Percentiles rank a stretch among this genome's conserved stretches.
These are phyloP conservation scores for Coenobita brevimanus DNA, from an alignment of 1,140 invertebrate species.

Conservation along the genomic window DNA sequence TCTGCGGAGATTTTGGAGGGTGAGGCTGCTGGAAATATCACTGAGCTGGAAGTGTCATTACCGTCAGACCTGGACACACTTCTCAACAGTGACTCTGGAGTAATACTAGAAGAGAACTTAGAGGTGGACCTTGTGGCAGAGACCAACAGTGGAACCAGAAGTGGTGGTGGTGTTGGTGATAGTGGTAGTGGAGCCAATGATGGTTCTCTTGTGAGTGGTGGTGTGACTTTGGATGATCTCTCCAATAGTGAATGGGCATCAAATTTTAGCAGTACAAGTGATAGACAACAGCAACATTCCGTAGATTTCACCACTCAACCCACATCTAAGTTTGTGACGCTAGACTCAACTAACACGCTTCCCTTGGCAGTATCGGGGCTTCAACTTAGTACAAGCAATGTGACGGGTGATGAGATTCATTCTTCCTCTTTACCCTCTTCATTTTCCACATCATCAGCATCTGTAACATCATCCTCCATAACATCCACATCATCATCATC, in stretches of 20 bases:
- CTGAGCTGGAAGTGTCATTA: constrained; percentile 60
- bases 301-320: constrained; percentile 62
- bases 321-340: constrained; percentile 59
- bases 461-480: constrained; percentile 37
- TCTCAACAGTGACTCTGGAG: constrained; percentile 47
- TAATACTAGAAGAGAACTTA: constrained; percentile 55
- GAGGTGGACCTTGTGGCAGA: constrained; percentile 61
- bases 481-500: constrained; percentile 36
- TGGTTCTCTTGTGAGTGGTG: constrained; percentile 25
- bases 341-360: constrained; percentile 62
- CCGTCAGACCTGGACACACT: constrained; percentile 55
- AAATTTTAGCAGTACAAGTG: constrained; percentile 62
- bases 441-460: constrained; percentile 40
- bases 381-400: constrained; percentile 66
- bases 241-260: constrained; percentile 59
- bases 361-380: constrained; percentile 66
- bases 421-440: constrained; percentile 57
- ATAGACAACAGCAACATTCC: constrained; percentile 57
- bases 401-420: constrained; percentile 65
- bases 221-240: constrained; percentile 59
- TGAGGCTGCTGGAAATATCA: constrained; percentile 47
- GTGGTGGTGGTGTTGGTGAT: constrained; percentile 38
- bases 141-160: constrained; percentile 49
- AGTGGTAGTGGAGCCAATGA: constrained; percentile 5
- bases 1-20: constrained; percentile 56